phyloP scores from a whole-genome alignment of 2,888 invertebrate species.

The Lordiphosa fenestrarum region DNA sequence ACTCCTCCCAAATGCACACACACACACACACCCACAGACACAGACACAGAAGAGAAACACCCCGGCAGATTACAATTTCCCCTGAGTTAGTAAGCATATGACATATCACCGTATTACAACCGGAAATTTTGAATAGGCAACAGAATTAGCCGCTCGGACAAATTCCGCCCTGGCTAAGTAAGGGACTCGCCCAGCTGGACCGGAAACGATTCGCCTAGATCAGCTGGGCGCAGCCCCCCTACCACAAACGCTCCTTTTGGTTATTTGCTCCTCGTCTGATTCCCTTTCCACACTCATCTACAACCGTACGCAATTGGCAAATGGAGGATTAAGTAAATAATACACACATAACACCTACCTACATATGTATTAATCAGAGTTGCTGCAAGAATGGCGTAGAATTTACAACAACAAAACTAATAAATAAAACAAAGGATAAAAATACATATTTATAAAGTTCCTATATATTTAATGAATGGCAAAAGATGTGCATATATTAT shows the following conservation, averaged over 20 bases:
- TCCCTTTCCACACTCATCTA: slow-evolving; percentile 1
- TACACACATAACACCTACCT: slow-evolving; percentile 16
- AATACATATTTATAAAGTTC: slow-evolving; percentile 62
- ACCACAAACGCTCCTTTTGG: too few relatives aligned
- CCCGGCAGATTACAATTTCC: not conserved
- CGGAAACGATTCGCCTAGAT: too few relatives aligned
- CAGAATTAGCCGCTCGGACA: slow-evolving; percentile 3
- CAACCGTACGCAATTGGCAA: not conserved
- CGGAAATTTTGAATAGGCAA: slow-evolving; percentile 2
- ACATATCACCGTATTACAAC: slow-evolving; percentile 34
- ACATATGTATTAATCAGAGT: slow-evolving; percentile 46
- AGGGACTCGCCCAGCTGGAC: not conserved
- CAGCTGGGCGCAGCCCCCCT: too few relatives aligned
- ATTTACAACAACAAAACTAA: slow-evolving; percentile 36
- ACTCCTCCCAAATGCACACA: not conserved
- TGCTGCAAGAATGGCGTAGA: slow-evolving; percentile 51
- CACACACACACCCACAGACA: not conserved
- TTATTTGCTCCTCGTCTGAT: not conserved
- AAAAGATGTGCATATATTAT: slow-evolving; percentile 66
- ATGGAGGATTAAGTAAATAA: slow-evolving; percentile 8
- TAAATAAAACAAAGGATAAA: slow-evolving; percentile 27
- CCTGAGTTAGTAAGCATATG: slow-evolving; percentile 22
- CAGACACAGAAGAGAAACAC: not conserved
- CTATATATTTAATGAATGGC: slow-evolving; percentile 63
- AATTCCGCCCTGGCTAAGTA: not conserved